phyloP scores from a whole-genome alignment of 2,797 vertebrate species.

The Mus caroli region DNA sequence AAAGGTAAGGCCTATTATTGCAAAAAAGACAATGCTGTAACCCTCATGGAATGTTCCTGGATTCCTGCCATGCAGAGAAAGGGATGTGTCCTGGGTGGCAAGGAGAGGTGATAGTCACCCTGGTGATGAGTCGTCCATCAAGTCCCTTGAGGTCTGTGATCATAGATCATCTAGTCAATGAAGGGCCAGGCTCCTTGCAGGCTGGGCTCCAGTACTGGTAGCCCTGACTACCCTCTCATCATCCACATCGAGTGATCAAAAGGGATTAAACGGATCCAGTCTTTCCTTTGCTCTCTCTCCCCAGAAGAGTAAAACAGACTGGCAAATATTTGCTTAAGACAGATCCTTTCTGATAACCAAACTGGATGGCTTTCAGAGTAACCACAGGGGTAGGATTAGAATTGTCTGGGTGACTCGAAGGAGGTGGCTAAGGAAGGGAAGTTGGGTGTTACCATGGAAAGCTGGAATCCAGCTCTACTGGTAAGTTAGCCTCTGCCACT shows the following conservation, averaged over 20 bases:
- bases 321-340: slow-evolving; percentile 87
- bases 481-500: slow-evolving; percentile 87
- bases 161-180: slow-evolving; percentile 59
- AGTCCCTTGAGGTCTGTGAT: slow-evolving; percentile 35
- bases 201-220: neutral
- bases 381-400: slow-evolving; percentile 85
- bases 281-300: slow-evolving; percentile 79
- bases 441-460: slow-evolving; percentile 89
- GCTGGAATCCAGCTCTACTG: slow-evolving; percentile 90
- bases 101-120: slow-evolving; percentile 54
- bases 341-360: slow-evolving; percentile 86
- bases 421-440: slow-evolving; percentile 82
- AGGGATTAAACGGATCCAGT: slow-evolving; percentile 80
- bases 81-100: slow-evolving; percentile 33
- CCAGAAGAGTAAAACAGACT: slow-evolving; percentile 78
- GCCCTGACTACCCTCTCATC: slow-evolving; percentile 48
- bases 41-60: slow-evolving; percentile 82
- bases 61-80: slow-evolving; percentile 76
- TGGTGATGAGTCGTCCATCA: slow-evolving; percentile 52
- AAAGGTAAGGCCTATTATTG: slow-evolving; percentile 80
- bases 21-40: slow-evolving; percentile 77
- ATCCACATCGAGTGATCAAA: slow-evolving; percentile 66
- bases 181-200: slow-evolving; percentile 37
- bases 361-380: slow-evolving; percentile 84
- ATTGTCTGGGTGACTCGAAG: slow-evolving; percentile 84